Evolutionary conservation across 2,113 vertebrate genomes (phyloP).

Genomic region (Hippoglossus stenolepis): DNA sequence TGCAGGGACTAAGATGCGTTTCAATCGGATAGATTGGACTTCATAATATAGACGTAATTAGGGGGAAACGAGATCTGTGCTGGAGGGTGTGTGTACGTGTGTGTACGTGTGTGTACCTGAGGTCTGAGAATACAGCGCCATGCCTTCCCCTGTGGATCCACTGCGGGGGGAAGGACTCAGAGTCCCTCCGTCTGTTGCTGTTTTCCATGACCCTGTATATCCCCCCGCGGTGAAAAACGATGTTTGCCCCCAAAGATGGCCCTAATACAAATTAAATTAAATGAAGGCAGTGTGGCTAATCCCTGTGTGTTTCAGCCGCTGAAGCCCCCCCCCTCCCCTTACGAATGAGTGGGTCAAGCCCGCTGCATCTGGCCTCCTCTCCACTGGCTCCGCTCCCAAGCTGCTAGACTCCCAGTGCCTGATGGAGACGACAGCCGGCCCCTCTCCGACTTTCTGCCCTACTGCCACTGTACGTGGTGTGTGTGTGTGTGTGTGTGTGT

Average conservation of each 20-base stretch:
- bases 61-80: slow-evolving; percentile 42
- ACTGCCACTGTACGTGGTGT: slow-evolving; percentile 36
- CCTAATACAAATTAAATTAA: slow-evolving; percentile 86
- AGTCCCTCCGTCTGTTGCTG: slow-evolving; percentile 74
- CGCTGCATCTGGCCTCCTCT: slow-evolving; percentile 80
- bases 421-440: slow-evolving; percentile 59
- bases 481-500: too few species aligned
- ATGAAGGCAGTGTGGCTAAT: slow-evolving; percentile 80
- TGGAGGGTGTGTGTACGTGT: slow-evolving; percentile 14
- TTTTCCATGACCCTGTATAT: slow-evolving; percentile 70
- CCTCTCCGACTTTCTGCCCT: slow-evolving; percentile 50
- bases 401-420: slow-evolving; percentile 70
- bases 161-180: slow-evolving; percentile 36
- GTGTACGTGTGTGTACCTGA: background rate
- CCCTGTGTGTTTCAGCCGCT: slow-evolving; percentile 80
- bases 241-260: slow-evolving; percentile 78
- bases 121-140: slow-evolving; percentile 42
- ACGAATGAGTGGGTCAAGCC: slow-evolving; percentile 68
- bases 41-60: slow-evolving; percentile 61
- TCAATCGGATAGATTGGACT: slow-evolving; percentile 61
- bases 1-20: slow-evolving; percentile 57
- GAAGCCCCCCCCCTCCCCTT: slow-evolving; percentile 37
- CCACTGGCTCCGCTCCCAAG: slow-evolving; percentile 70
- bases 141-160: slow-evolving; percentile 44
- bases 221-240: slow-evolving; percentile 70